phyloP scores from a whole-genome alignment of 2,797 vertebrate species.

The Acanthiza pusilla region DNA sequence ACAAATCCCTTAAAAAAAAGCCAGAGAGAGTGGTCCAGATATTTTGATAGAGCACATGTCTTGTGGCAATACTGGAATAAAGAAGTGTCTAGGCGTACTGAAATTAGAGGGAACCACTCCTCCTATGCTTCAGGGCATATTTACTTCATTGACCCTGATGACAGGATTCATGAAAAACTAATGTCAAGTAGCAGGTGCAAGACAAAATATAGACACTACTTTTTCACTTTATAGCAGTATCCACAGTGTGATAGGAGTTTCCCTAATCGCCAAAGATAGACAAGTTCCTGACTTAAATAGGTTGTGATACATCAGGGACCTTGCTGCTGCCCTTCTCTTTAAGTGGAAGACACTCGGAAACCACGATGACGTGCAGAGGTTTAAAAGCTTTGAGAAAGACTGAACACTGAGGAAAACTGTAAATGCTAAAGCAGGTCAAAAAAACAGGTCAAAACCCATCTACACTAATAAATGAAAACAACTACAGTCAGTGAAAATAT shows the following conservation, averaged over 20 bases:
- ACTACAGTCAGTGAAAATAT: background rate
- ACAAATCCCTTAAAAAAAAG: background rate
- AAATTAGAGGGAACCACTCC: background rate
- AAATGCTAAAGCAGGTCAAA: background rate
- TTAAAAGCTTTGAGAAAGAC: background rate
- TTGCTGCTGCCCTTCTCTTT: background rate
- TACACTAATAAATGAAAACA: background rate
- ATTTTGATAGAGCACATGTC: background rate
- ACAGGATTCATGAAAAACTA: background rate
- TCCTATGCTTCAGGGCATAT: background rate
- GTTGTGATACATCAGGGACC: background rate
- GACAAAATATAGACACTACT: background rate
- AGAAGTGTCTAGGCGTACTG: background rate
- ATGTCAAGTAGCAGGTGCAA: background rate
- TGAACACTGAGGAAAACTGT: background rate
- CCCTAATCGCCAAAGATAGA: background rate
- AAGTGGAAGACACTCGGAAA: background rate
- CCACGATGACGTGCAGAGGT: fast-evolving
- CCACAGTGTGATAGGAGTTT: background rate
- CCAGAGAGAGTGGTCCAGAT: background rate
- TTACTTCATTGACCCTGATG: background rate
- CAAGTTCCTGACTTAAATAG: background rate
- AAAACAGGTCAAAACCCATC: background rate
- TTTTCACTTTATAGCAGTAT: background rate
- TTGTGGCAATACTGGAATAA: background rate